These are phyloP conservation scores for Loriculus beryllinus DNA, from an alignment of 2,797 vertebrate genomes.

Conservation along the genomic window DNA sequence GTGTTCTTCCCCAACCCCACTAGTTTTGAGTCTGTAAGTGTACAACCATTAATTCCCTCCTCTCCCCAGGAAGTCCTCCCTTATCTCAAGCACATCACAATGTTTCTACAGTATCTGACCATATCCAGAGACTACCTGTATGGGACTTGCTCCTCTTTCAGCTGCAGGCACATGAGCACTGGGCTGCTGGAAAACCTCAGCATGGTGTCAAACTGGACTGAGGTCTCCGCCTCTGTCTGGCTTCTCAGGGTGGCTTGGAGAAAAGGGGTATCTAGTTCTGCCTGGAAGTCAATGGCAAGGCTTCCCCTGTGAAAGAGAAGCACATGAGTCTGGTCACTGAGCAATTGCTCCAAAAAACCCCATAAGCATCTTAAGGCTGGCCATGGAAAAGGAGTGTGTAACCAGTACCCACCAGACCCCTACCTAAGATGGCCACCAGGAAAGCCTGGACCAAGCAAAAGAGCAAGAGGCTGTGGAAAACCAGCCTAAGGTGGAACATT, in stretches of 20 bases:
- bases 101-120: neutral
- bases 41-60: neutral
- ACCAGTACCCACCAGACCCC: fast-evolving
- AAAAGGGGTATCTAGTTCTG: constrained; percentile 59
- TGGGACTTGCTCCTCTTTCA: constrained; percentile 34
- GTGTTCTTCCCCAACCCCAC: neutral
- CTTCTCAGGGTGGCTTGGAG: constrained; percentile 51
- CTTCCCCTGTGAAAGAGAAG: constrained; percentile 33
- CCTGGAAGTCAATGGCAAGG: constrained; percentile 55
- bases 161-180: constrained; percentile 61
- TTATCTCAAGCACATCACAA: neutral
- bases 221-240: constrained; percentile 43
- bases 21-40: fast-evolving
- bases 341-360: neutral
- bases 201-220: constrained; percentile 27
- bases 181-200: constrained; percentile 43
- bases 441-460: neutral
- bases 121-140: constrained; percentile 47
- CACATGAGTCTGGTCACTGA: fast-evolving
- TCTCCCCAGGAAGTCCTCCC: neutral
- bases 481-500: neutral
- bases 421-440: neutral
- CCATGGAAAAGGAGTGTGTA: neutral
- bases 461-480: neutral
- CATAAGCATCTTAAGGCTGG: neutral